Evolutionary conservation across 2,113 vertebrate species (phyloP).

Genomic region (Piaya cayana): DNA sequence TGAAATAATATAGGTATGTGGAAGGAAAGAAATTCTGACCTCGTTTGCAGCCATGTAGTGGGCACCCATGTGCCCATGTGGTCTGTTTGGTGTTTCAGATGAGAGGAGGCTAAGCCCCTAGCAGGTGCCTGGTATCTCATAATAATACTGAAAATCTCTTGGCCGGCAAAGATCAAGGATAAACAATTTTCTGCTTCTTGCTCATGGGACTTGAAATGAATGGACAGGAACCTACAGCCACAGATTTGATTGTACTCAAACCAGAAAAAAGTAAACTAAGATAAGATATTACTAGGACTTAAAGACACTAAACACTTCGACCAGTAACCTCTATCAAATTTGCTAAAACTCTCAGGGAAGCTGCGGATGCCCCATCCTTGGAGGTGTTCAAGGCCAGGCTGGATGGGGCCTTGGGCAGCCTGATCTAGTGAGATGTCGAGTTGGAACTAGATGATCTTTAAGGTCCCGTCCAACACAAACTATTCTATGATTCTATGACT

Average conservation of each 20-base stretch:
- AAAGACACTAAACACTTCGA: background rate
- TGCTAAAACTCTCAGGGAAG: background rate
- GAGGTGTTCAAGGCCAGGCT: no score
- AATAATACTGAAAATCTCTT: background rate
- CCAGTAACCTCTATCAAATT: background rate
- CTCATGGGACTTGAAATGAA: background rate
- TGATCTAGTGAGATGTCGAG: no score
- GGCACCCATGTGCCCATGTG: background rate
- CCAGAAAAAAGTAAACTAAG: background rate
- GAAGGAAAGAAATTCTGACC: background rate
- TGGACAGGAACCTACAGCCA: background rate
- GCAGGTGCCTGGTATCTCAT: background rate
- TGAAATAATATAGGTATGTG: background rate
- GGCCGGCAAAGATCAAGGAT: background rate
- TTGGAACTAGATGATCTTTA: no score
- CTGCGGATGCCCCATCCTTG: no score
- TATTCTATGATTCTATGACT: no score
- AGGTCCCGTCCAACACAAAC: no score
- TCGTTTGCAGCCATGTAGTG: background rate
- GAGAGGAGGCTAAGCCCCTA: background rate
- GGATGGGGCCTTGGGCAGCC: no score
- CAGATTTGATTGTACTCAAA: conserved; percentile 10
- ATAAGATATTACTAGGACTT: conserved; percentile 3
- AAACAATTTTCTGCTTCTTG: conserved; percentile 5
- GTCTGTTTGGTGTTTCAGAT: background rate